Base-by-base conservation (phyloP, 2,113 vertebrate species). In the Phoenicopterus ruber region DNA sequence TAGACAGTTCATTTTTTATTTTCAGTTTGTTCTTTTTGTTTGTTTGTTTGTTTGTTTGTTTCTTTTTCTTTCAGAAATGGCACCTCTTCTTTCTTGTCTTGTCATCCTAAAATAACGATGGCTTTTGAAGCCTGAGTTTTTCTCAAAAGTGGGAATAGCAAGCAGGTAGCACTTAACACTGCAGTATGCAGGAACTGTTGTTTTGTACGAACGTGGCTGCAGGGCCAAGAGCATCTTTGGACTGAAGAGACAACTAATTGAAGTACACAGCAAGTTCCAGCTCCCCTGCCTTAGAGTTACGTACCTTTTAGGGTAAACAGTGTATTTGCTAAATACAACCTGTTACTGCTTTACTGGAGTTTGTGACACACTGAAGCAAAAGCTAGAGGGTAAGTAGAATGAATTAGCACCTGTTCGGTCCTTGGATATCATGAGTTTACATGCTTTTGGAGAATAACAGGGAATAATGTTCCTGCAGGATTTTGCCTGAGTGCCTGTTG, bases 201-300 rank as follows among this genome's bases (percentile, higher is more conserved):
- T 88, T 86, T n/a, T 44, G 57, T 76, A 66, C 6, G 12, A 20
- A 49, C 36, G 57, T 76, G 65, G 57, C 86, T 87, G 40, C 49
- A 82, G 72, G 83, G 76, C 58, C 46, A 71, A 82, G 46, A 81
- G 5, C 40, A 76, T 76, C 52, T 85, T 62, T 82, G 61, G 47
- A 90, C 71, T 86, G 91, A 88, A 77, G 31, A 86, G 34, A 77
- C 31, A 83, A 28, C 82, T 88, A 92, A 92, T 88, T 96, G 84
- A 91, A 74, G 47, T 31, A 52, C 73, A 52, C 82, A 85, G 87
- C 70, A 76, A 91, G 69, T 91, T 85, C 54, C 57, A 87, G 32
- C 38, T 87, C 59, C 73, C n/a, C 65, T 93, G 57, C 82, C 77
- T 87, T 85, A 57, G 77, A 84, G 46, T 86, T 87, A 86, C 10